Evolutionary conservation across 2,888 invertebrate genomes (phyloP).

Genomic region (Drosophila emarginata): DNA sequence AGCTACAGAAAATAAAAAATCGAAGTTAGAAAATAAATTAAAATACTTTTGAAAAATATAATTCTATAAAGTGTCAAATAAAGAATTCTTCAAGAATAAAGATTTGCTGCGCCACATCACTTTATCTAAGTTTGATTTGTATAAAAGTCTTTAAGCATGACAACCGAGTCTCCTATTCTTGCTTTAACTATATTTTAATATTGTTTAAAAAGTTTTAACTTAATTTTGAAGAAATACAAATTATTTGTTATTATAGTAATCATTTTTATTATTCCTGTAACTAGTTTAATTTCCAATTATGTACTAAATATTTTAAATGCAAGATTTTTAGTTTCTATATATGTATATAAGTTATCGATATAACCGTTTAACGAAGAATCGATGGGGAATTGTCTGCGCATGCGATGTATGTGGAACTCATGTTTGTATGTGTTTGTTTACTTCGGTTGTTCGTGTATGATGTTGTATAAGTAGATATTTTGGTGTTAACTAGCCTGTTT

Average conservation of each 20-base stretch:
- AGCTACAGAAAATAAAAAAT: slow-evolving; percentile 88
- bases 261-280: background rate
- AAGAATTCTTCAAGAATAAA: slow-evolving; percentile 9
- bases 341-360: slow-evolving; percentile 38
- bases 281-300: background rate
- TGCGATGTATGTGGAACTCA: slow-evolving; percentile 47
- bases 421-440: slow-evolving; percentile 70
- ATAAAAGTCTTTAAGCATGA: background rate
- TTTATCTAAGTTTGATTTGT: no score
- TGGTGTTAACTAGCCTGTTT: slow-evolving; percentile 43
- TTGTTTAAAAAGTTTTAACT: background rate
- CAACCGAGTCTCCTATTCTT: no score
- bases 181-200: background rate
- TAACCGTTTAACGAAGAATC: slow-evolving; percentile 2
- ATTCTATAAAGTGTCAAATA: background rate
- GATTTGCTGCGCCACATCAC: background rate
- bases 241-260: background rate
- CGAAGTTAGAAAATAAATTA: slow-evolving; percentile 61
- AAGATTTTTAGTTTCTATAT: background rate
- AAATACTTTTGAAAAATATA: background rate
- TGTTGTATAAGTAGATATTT: slow-evolving; percentile 55
- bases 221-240: background rate
- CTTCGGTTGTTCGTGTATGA: slow-evolving; percentile 47
- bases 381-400: slow-evolving; percentile 40
- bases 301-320: background rate